Percentiles rank a stretch among this genome's conserved stretches.
phyloP scores from a whole-genome alignment of 2,113 vertebrate species.

The Okapia johnstoni region DNA sequence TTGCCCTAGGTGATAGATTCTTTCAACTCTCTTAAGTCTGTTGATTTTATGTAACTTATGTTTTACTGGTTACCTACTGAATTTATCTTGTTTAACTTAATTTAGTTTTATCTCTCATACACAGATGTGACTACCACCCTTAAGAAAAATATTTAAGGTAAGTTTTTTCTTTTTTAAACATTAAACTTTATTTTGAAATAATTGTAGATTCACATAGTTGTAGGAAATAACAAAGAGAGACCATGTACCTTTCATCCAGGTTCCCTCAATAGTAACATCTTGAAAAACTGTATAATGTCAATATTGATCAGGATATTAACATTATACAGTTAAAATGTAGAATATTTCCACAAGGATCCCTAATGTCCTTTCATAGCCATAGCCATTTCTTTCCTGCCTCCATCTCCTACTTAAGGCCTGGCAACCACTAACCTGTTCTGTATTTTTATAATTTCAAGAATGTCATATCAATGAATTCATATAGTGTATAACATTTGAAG shows the following conservation, averaged over 20 bases:
- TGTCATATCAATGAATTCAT: not conserved
- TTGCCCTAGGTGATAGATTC: slow-evolving; percentile 48
- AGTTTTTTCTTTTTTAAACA: slow-evolving; percentile 11
- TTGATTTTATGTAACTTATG: not conserved
- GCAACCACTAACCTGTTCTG: not conserved
- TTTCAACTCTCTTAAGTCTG: slow-evolving; percentile 22
- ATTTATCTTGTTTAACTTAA: not conserved
- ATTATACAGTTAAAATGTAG: not conserved
- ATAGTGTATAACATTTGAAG: not conserved
- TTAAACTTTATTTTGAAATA: not conserved
- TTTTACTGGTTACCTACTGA: not conserved
- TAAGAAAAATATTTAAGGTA: slow-evolving; percentile 30
- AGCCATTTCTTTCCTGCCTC: not conserved
- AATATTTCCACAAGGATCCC: not conserved
- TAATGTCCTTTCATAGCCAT: not conserved
- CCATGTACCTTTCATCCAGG: not conserved
- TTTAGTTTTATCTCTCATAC: not conserved
- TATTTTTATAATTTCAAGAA: not conserved
- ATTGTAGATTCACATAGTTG: not conserved
- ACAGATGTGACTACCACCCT: not conserved
- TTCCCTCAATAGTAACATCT: not conserved
- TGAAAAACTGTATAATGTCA: not conserved
- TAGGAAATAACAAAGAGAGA: not conserved
- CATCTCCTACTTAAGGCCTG: not conserved
- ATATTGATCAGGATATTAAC: not conserved